Base-by-base conservation (phyloP, 2,113 vertebrate species). In the Thunnus thynnus region DNA sequence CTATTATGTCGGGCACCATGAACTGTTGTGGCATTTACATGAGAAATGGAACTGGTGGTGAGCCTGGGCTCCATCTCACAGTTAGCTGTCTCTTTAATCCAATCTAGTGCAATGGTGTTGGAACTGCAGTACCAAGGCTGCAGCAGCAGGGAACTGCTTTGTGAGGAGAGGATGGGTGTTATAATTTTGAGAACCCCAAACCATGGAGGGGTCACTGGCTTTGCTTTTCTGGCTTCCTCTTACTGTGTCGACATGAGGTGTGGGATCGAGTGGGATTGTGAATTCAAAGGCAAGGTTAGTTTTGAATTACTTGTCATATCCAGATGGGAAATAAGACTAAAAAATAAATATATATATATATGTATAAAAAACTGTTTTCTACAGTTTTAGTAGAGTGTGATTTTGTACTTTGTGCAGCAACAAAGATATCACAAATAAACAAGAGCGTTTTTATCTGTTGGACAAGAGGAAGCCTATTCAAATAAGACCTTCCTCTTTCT, bases 21-120 rank as follows among this genome's bases (percentile, higher is more conserved):
- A 95, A 94, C 93, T 95, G 87, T 96, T 94, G 94, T 94, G 90
- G 94, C 96, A 97, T 98, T 98, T 97, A 95, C 97, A 97, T 97
- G 95, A 96, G 95, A 95, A 97, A 95, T 94, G 91, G 93, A 92
- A 90, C 95, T 93, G 86, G 90, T 93, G 90, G 92, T 94, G 93
- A 96, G 94, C 86, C 84, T 66, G 86, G 95, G 94, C 95, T 96
- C 94, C 87, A 88, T 90, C 94, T 94, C 95, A 92, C 91, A 93
- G 95, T 95, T 91, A 96, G 96, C 93, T 93, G 91, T 91, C 92
- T 92, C 93, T 93, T 92, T 97, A 97, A 98, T 97, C 96, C 97
- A 97, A 96, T 97, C 96, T 96, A 94, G 88, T 89, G 94, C 95
- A 91, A 91, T 94, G 91, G 91, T 86, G 93, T 92, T 94, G 94